A percentile compares a stretch with the other conserved stretches of the same genome.
These are phyloP conservation scores for Girardia tigrina DNA, from an alignment of 2,888 invertebrate species.

Conservation along the genomic window DNA sequence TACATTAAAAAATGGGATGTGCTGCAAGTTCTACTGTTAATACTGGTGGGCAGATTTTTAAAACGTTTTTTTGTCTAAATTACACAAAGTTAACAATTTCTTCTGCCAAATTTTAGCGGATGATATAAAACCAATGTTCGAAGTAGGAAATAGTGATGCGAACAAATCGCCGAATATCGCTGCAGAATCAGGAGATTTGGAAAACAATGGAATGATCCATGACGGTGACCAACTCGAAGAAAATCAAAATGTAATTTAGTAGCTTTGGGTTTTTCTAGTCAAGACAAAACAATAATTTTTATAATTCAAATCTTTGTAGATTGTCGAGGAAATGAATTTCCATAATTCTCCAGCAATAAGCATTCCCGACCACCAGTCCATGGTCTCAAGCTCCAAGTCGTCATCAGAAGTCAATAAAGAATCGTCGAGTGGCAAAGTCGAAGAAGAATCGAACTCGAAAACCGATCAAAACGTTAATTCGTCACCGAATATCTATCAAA, in stretches of 20 bases:
- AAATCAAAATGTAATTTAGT: neutral
- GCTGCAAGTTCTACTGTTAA: neutral
- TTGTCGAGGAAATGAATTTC: neutral
- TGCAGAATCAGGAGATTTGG: neutral
- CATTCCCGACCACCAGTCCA: neutral
- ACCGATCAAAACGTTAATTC: neutral
- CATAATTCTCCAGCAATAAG: constrained; percentile 9
- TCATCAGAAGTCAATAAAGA: neutral
- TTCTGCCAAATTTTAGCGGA: neutral
- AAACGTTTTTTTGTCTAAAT: neutral
- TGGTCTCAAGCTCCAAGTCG: neutral
- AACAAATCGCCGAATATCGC: neutral
- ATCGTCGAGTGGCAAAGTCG: neutral
- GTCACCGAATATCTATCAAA: neutral
- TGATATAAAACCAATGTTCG: neutral
- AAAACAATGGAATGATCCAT: neutral
- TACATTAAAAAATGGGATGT: neutral
- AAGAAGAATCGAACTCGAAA: neutral
- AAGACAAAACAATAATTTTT: no score
- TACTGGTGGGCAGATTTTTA: neutral
- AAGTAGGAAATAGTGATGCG: neutral
- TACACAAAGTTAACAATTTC: neutral
- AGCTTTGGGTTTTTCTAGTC: neutral
- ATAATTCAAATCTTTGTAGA: neutral
- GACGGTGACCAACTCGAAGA: neutral